Evolutionary conservation across 2,888 invertebrate species (phyloP).

Genomic region (Oligia fasciuncula): DNA sequence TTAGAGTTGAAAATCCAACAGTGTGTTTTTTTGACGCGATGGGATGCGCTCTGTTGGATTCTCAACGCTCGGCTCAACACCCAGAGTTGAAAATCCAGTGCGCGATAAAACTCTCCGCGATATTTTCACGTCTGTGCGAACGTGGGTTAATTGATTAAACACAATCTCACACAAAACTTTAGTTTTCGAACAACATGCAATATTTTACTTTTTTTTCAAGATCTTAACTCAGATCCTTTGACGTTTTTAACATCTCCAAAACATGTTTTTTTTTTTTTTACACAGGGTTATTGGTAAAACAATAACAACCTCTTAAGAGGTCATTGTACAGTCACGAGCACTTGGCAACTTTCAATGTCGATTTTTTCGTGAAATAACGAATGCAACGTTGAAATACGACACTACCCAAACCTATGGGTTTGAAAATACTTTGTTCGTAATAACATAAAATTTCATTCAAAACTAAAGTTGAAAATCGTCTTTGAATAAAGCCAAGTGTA

Average conservation of each 20-base stretch:
- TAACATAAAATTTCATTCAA: too few relatives aligned
- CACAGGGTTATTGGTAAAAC: too few relatives aligned
- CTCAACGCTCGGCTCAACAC: not conserved
- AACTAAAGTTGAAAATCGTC: too few relatives aligned
- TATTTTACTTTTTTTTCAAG: not conserved
- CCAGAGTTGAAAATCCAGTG: not conserved
- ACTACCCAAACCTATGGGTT: too few relatives aligned
- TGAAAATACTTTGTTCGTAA: too few relatives aligned
- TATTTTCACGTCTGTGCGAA: not conserved
- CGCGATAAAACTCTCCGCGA: not conserved
- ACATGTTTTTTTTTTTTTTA: not conserved
- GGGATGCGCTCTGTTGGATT: not conserved
- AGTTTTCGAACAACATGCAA: not conserved
- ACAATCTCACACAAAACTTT: constrained; percentile 6
- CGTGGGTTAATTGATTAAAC: not conserved
- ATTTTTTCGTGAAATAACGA: too few relatives aligned
- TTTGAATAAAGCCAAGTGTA: too few relatives aligned
- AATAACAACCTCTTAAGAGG: too few relatives aligned
- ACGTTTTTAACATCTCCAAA: constrained; percentile 50
- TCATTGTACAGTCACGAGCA: too few relatives aligned
- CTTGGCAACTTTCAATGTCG: too few relatives aligned
- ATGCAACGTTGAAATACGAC: too few relatives aligned
- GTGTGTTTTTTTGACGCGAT: not conserved
- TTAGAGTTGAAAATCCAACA: not conserved
- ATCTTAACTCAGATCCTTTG: constrained; percentile 10